These are phyloP conservation scores for Buceros bicornis DNA, from an alignment of 2,797 vertebrate species.

Conservation along the genomic window DNA sequence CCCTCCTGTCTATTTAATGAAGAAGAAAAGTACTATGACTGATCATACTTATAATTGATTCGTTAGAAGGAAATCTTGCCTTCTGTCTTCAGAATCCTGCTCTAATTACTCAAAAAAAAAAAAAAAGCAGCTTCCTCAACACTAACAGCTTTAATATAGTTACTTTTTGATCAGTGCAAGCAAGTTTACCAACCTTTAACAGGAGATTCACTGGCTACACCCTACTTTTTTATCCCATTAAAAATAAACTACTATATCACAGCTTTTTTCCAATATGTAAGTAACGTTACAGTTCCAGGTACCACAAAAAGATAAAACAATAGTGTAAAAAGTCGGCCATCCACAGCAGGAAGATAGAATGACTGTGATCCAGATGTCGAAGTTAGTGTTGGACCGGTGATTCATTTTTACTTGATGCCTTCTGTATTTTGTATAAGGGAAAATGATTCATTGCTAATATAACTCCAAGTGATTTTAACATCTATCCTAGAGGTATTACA, in stretches of 20 bases:
- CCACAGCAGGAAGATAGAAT: not conserved
- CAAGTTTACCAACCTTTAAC: not conserved
- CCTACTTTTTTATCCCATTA: not conserved
- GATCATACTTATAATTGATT: not conserved
- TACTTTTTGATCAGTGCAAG: not conserved
- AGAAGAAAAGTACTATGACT: not conserved
- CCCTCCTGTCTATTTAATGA: not conserved
- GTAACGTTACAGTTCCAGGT: not conserved
- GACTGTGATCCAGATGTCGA: not conserved
- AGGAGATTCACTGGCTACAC: not conserved
- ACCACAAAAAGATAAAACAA: not conserved
- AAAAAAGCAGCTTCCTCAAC: too few species aligned
- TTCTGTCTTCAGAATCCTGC: not conserved
- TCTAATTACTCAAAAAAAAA: not conserved
- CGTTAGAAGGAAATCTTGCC: not conserved
- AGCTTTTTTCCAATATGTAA: not conserved
- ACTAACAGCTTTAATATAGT: not conserved
- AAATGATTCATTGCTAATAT: slow-evolving; percentile 55
- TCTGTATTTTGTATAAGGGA: slow-evolving; percentile 39
- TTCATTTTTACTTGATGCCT: not conserved
- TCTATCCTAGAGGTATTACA: slow-evolving; percentile 66
- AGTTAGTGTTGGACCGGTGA: not conserved
- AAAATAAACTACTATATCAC: not conserved
- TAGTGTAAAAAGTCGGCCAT: not conserved
- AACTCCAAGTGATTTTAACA: slow-evolving; percentile 67